Evolutionary conservation across 2,113 vertebrate genomes (phyloP).

Genomic region (Eurystomus gularis): DNA sequence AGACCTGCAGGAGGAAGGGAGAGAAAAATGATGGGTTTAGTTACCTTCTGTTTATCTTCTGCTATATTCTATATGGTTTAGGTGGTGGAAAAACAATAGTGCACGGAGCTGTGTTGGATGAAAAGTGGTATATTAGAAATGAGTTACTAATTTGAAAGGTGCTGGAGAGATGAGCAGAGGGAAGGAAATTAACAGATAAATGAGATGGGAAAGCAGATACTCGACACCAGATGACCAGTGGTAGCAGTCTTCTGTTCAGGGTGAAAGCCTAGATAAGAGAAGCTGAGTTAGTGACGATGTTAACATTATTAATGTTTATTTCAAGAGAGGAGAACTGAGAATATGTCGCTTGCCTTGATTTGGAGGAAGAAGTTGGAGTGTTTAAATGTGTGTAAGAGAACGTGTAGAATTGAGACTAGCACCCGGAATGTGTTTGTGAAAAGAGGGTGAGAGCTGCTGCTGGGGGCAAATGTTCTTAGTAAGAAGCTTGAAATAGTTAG

Average conservation of each 20-base stretch:
- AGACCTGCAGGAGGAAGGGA: neutral
- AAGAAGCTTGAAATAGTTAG: neutral
- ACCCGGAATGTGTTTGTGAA: neutral
- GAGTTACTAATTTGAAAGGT: neutral
- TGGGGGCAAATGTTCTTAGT: neutral
- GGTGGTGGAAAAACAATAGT: neutral
- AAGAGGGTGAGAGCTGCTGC: neutral
- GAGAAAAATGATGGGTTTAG: neutral
- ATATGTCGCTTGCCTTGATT: neutral
- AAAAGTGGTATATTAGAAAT: neutral
- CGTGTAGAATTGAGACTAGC: neutral
- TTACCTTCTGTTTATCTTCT: neutral
- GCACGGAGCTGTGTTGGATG: neutral
- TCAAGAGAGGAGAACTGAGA: neutral
- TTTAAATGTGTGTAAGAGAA: neutral
- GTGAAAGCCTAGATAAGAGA: neutral
- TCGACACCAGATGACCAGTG: fast-evolving
- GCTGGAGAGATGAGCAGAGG: neutral
- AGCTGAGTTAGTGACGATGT: neutral
- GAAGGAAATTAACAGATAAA: neutral
- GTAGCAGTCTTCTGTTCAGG: neutral
- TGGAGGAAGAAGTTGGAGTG: neutral
- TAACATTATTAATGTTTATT: neutral
- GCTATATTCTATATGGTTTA: neutral
- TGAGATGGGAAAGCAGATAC: neutral